A percentile compares a stretch with the other conserved stretches of the same genome.
These are phyloP conservation scores for Blomia tropicalis DNA, from an alignment of 2,888 invertebrate species.

Conservation along the genomic window DNA sequence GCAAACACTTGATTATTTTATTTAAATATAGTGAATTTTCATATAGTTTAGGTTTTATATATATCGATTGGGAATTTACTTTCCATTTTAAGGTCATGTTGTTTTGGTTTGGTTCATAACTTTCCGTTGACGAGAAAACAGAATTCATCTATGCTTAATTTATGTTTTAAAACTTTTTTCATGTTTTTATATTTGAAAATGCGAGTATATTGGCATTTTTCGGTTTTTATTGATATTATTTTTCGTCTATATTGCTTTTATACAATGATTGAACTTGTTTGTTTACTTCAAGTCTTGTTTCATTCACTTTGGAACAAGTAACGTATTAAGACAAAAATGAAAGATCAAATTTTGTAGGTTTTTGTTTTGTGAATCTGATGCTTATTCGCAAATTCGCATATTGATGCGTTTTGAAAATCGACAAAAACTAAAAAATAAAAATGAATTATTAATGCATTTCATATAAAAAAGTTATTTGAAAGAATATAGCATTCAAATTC, in stretches of 20 bases:
- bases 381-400: not conserved
- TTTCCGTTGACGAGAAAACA: too few relatives aligned
- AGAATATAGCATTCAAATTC: too few relatives aligned
- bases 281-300: too few relatives aligned
- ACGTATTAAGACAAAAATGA: not conserved
- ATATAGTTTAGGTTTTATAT: not conserved
- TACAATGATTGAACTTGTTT: too few relatives aligned
- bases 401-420: not conserved
- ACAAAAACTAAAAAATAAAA: not conserved
- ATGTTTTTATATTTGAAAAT: not conserved
- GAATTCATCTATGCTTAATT: not conserved
- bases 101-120: too few relatives aligned
- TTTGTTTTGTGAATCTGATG: not conserved
- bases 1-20: not conserved
- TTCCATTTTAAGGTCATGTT: too few relatives aligned
- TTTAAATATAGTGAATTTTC: not conserved
- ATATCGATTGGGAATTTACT: too few relatives aligned
- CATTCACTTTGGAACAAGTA: too few relatives aligned
- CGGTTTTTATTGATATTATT: not conserved
- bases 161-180: not conserved
- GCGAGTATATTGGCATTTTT: not conserved
- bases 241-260: too few relatives aligned
- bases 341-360: not conserved
- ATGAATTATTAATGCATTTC: not conserved
- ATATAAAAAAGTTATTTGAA: not conserved